Evolutionary conservation across 2,888 invertebrate species (phyloP), one percentile per base, ranked within the genome.

Genomic region (Cynaeus angustus): DNA sequence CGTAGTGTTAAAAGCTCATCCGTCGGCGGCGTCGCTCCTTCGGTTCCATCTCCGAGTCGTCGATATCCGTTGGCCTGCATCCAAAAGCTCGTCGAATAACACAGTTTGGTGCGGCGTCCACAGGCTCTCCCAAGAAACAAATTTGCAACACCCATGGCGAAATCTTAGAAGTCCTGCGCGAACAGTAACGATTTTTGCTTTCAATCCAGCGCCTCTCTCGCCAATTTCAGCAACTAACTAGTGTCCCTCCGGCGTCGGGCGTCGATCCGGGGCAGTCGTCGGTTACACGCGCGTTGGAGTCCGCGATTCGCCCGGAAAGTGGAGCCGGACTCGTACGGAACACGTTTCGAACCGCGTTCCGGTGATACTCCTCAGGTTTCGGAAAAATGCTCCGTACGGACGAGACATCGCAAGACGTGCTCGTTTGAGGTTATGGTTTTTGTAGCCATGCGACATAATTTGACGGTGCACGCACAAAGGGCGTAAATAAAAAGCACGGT

Each of bases 141-240:
- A 68, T 66, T 71, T 66, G 71, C 71, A 71, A 71, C 68, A 71
- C 68, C 66, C 64, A 53, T 61, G 16, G 12, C 38, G 46, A 43
- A 64, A 61, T 71, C 71, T 68, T 68, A 77, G 62, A 68, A 72
- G 72, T 73, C 83, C 80, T 84, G 84, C 84, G 84, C 83, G 82
- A 75, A 81, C 78, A 82, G 82, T 84, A 84, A 84, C 83, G 84
- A 84, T 84, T 84, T 84, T 84, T 83, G 83, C 78, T 75, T 73
- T 73, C 73, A 52, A 14, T 71, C 50, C 74, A 71, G 77, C 81
- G 83, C 83, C 81, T 71, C 80, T 77, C 61, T 66, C 80, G 84
- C 79, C 74, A 64, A 72, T 72, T 72, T 68, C 68, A 16, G 46
- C 76, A 82, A 84, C 74, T 76, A 73, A 71, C 78, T 81, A 84